phyloP scores from a whole-genome alignment of 1,140 invertebrate species.

The Meloidogyne exigua region DNA sequence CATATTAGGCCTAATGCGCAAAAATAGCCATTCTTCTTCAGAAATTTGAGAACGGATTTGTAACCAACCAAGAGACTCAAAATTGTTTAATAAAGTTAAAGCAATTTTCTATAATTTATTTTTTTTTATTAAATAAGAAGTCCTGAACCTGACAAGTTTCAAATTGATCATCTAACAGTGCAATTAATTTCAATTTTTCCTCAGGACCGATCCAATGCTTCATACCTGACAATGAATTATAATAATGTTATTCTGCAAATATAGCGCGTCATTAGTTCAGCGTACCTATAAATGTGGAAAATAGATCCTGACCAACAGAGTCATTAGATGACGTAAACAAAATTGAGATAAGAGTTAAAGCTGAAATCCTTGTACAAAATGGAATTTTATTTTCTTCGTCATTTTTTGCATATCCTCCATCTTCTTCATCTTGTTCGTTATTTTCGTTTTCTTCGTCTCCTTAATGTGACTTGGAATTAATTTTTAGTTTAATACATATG shows the following conservation, averaged over 20 bases:
- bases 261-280: too few species aligned
- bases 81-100: neutral
- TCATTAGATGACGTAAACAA: neutral
- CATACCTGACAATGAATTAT: too few species aligned
- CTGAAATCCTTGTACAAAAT: neutral
- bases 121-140: neutral
- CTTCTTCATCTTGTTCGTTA: neutral
- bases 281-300: neutral
- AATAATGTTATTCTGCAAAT: too few species aligned
- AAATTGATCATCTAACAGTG: constrained; percentile 17
- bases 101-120: constrained; percentile 14
- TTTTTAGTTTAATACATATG: neutral
- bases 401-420: too few species aligned
- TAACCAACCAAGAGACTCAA: neutral
- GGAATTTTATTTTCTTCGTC: neutral
- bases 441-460: neutral
- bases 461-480: neutral
- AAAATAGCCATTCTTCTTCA: constrained; percentile 12
- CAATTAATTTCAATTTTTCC: neutral
- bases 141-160: constrained; percentile 24
- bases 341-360: constrained; percentile 8
- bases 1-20: neutral
- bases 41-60: neutral
- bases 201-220: neutral
- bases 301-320: neutral